Base-by-base conservation (phyloP, 2,888 invertebrate genomes). In the Chouioia cunea region DNA sequence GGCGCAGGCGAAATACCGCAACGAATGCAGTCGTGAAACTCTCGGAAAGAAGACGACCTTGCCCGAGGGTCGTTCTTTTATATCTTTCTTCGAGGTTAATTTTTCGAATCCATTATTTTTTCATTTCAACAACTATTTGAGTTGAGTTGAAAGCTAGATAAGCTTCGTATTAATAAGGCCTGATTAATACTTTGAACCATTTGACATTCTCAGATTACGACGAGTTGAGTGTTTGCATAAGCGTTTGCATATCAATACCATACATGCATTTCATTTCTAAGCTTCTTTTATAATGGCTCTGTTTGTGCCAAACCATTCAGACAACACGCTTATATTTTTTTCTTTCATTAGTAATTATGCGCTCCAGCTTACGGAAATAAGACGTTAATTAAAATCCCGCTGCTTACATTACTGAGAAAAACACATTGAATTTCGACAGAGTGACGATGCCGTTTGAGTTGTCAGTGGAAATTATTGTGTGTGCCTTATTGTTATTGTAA, bases 161-260 rank as follows among this genome's bases (percentile, higher is more conserved):
- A 63, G 57, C 63, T 69, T 69, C 57, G 63, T 69, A 63, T 2
- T 63, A 69, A 69, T 63, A 57, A 57, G 50, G 69, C 53, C 36
- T 69, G 57, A 69, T 69, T 69, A 63, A 69, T 57, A 57, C 69
- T 69, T 63, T 63, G 50, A 63, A 69, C 22, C 50, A 57, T 69
- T 69, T 63, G 69, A 50, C 69, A 50, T 52, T 58, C 69, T 69
- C 63, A 23, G 69, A 69, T 69, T 63, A 69, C 69, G 69, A n/a
- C 50, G 50, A 10, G 10, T 15, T 27, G n/a, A 16, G 64, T 16
- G 68, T 50, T 69, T 69, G 68, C 68, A 68, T 68, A 68, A 68
- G 63, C 68, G 15, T 68, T 68, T 57, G 68, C 68, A 57, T 57
- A 63, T 57, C 62, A 58, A 63, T 69, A 48, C 56, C 44, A 63